Base-by-base conservation (phyloP, 2,888 invertebrate species). In the Sesia apiformis region DNA sequence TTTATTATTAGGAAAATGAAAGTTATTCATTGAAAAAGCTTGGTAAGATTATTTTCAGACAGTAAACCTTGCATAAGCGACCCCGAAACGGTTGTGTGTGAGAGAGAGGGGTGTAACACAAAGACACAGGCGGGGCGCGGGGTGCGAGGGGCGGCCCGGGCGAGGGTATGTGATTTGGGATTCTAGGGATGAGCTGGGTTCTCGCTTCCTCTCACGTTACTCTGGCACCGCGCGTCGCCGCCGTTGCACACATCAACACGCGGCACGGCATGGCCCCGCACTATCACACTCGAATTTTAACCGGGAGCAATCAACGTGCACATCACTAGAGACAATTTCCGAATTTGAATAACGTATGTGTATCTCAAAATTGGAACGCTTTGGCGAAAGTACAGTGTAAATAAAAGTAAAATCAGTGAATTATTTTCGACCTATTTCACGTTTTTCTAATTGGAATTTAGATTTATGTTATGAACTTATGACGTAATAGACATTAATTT, bases 151-250 rank as follows among this genome's bases (percentile, higher is more conserved):
- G 76, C 76, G 76, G 74, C 79, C 75, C 81, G 80, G 76, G 84
- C 83, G 83, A 85, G 79, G 88, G 84, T 82, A 84, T 83, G 74
- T 79, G 89, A 81, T 86, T 86, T 80, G 88, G 90, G 83, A 88
- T 85, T 78, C 84, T 87, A 85, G 91, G 91, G 84, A 91, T 91
- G 91, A 86, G 87, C 81, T 78, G 78, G 77, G 72, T 5, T 85
- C 88, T 86, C 86, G 81, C 85, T 87, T 87, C 81, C 83, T 84
- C 87, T 81, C 86, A 66, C 73, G 83, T 84, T 89, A 89, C 80
- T 88, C 80, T 78, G 79, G 83, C 78, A 78, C 78, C 76, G 88
- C 74, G 72, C 86, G 89, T 72, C 79, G 84, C 81, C 79, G 81
- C 69, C 75, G 79, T 63, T 84, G 76, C 84, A 86, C 87, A 79